Percentiles rank a stretch among this genome's conserved stretches.
Evolutionary conservation across 2,888 invertebrate genomes (phyloP).

Genomic region (Quadroppia sp.): DNA sequence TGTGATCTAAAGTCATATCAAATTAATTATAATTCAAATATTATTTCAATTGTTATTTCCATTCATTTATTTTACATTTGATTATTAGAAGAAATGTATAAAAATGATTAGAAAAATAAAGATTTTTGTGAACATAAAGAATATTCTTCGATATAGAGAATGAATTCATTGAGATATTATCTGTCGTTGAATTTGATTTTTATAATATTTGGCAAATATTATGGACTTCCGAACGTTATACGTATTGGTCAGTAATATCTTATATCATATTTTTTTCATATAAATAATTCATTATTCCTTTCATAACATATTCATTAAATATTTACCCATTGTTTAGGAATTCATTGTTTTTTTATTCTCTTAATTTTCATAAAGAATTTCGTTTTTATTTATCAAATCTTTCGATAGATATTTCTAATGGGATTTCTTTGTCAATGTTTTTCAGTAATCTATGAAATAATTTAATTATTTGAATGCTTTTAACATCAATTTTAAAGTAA

Average conservation of each 20-base stretch:
- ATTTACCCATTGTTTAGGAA: no score
- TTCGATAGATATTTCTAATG: no score
- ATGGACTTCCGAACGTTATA: constrained; percentile 27
- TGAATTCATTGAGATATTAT: constrained; percentile 32
- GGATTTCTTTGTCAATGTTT: no score
- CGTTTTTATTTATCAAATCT: no score
- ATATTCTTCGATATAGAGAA: background rate
- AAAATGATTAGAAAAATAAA: background rate
- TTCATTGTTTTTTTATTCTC: no score
- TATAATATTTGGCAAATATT: background rate
- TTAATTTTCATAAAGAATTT: no score
- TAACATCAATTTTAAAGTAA: no score
- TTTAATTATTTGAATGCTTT: no score
- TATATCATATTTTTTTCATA: background rate
- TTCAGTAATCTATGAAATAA: no score
- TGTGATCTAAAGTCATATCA: constrained; percentile 1
- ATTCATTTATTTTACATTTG: background rate
- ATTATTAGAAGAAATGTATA: background rate
- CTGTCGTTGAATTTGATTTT: background rate
- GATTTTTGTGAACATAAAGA: background rate
- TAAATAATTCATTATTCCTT: background rate
- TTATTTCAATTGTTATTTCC: background rate
- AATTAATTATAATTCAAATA: background rate
- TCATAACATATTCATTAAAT: background rate
- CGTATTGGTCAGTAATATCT: background rate